phyloP scores from a whole-genome alignment of 2,797 vertebrate genomes.

The Meda fulgida region DNA sequence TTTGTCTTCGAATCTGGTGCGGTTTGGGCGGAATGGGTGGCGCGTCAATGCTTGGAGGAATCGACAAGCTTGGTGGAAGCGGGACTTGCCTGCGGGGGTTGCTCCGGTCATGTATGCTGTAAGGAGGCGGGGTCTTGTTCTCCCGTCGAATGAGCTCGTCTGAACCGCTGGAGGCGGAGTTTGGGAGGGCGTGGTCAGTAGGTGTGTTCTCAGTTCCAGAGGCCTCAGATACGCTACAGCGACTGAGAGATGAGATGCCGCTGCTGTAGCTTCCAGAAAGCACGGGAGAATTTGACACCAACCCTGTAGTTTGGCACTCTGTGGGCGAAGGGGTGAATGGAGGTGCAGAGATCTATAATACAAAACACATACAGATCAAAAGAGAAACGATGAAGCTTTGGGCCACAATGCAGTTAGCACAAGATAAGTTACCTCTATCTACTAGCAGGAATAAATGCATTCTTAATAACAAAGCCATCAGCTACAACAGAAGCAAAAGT shows the following conservation, averaged over 20 bases:
- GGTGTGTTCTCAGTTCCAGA: slow-evolving; percentile 88
- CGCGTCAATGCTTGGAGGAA: slow-evolving; percentile 83
- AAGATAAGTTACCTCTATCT: not conserved
- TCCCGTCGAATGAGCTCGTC: slow-evolving; percentile 91
- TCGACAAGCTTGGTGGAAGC: slow-evolving; percentile 92
- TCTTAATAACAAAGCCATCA: slow-evolving; percentile 20
- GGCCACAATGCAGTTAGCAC: not conserved
- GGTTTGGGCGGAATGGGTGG: slow-evolving; percentile 96
- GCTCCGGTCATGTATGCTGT: slow-evolving; percentile 91
- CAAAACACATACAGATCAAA: slow-evolving; percentile 10
- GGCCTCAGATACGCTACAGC: slow-evolving; percentile 94
- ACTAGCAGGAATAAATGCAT: not conserved
- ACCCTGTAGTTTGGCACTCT: slow-evolving; percentile 89
- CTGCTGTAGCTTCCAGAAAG: slow-evolving; percentile 98
- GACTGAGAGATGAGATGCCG: slow-evolving; percentile 95
- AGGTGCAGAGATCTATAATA: slow-evolving; percentile 82
- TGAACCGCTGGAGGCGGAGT: slow-evolving; percentile 78
- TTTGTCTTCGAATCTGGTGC: slow-evolving; percentile 86
- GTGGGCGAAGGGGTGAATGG: slow-evolving; percentile 94
- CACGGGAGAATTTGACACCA: slow-evolving; percentile 90
- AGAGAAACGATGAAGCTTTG: not conserved
- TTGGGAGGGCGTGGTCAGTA: slow-evolving; percentile 75
- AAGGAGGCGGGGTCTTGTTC: slow-evolving; percentile 94
- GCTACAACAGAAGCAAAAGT: not conserved
- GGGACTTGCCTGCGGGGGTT: slow-evolving; percentile 89